Evolutionary conservation across 2,888 invertebrate genomes (phyloP).

Genomic region (Pyrocoelia pectoralis): DNA sequence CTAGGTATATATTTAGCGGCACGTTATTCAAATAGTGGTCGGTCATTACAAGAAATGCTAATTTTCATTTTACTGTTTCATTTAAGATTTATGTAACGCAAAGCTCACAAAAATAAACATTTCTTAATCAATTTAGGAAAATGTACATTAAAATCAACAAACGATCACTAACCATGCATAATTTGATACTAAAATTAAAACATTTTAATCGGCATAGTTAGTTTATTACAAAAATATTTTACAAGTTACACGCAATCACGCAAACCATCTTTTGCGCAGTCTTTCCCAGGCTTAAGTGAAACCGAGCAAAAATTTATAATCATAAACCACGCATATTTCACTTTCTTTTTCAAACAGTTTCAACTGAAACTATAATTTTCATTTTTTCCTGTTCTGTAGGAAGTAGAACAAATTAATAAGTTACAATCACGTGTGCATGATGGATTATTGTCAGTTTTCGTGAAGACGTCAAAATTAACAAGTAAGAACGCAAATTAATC

Average conservation of each 20-base stretch:
- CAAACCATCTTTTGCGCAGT: not conserved
- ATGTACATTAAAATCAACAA: not conserved
- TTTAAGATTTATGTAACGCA: not conserved
- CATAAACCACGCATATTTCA: not conserved
- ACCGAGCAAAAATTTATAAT: not conserved
- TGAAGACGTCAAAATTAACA: not conserved
- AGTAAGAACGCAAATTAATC: constrained; percentile 1
- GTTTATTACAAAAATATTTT: constrained; percentile 3
- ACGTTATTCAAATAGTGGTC: too few relatives aligned
- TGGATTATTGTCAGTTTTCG: not conserved
- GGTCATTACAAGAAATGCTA: too few relatives aligned
- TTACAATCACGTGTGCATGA: not conserved
- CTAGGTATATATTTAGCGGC: too few relatives aligned
- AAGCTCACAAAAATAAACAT: not conserved
- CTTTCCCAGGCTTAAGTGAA: not conserved
- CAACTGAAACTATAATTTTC: too few relatives aligned
- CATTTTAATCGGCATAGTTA: constrained; percentile 8
- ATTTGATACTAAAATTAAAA: constrained; percentile 11
- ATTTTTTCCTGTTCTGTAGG: too few relatives aligned
- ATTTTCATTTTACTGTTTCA: too few relatives aligned
- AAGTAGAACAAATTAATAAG: too few relatives aligned
- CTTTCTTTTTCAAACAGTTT: too few relatives aligned
- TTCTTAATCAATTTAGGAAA: not conserved
- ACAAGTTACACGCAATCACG: constrained; percentile 7
- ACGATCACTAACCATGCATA: not conserved